Conservation (phyloP, 2,797 vertebrate genomes). For the Eptatretus atami region DNA sequence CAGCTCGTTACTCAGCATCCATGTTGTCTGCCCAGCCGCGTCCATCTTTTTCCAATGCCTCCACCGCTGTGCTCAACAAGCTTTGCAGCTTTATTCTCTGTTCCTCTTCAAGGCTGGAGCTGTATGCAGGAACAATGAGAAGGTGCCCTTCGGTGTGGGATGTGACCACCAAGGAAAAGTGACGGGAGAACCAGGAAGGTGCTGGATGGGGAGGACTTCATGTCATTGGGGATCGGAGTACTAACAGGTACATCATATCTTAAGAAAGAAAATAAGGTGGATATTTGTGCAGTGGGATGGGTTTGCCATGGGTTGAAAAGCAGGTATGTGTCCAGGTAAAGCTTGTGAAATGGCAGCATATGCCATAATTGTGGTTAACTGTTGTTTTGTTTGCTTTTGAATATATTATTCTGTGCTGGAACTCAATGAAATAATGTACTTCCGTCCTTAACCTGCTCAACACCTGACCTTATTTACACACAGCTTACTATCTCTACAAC, state of each 20-base stretch:
- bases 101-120: slow-evolving; percentile 17
- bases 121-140: slow-evolving; percentile 16
- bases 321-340: no score
- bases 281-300: no score
- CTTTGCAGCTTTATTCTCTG: not conserved
- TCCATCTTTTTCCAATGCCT: not conserved
- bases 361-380: no score
- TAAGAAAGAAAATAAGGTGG: not conserved
- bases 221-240: slow-evolving; percentile 24
- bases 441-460: no score
- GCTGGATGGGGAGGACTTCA: slow-evolving; percentile 19
- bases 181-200: slow-evolving; percentile 17
- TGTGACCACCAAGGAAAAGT: slow-evolving; percentile 17
- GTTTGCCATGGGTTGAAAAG: no score
- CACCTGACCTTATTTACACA: no score
- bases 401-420: no score
- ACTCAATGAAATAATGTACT: no score
- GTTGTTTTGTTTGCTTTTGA: no score
- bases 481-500: no score
- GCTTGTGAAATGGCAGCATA: no score
- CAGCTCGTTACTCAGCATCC: not conserved
- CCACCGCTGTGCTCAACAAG: not conserved
- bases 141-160: slow-evolving; percentile 25
- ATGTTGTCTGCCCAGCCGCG: not conserved
- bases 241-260: slow-evolving; percentile 18